Evolutionary conservation across 2,797 vertebrate species (phyloP).

Genomic region (Anas capensis): DNA sequence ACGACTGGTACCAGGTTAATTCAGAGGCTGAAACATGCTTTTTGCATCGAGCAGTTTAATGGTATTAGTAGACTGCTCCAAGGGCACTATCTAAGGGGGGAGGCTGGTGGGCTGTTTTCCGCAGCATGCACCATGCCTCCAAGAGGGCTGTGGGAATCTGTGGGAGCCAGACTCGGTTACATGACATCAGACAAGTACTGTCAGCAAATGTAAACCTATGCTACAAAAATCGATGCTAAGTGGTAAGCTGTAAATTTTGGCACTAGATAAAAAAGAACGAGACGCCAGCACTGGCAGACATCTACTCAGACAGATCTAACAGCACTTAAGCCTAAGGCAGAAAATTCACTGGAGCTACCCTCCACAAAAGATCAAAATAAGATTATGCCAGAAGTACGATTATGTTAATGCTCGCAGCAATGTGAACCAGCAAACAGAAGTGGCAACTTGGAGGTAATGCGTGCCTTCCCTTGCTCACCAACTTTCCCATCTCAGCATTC

Average conservation of each 20-base stretch:
- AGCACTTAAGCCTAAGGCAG: conserved; percentile 46
- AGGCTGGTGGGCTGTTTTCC: neutral
- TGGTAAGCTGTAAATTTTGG: conserved; percentile 29
- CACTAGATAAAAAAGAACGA: conserved; percentile 44
- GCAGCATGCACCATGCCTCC: neutral
- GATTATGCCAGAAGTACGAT: conserved; percentile 42
- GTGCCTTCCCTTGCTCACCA: accelerated
- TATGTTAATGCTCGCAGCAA: conserved; percentile 31
- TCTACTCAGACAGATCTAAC: conserved; percentile 54
- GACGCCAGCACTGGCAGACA: conserved; percentile 43
- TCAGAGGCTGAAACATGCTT: neutral
- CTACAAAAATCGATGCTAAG: neutral
- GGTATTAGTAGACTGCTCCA: neutral
- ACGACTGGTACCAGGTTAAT: neutral
- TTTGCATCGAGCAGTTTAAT: neutral
- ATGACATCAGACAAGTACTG: neutral
- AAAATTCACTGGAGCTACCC: conserved; percentile 38
- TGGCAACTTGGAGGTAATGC: neutral
- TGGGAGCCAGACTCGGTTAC: conserved; percentile 8
- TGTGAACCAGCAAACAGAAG: conserved; percentile 29
- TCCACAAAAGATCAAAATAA: conserved; percentile 61
- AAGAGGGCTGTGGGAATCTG: conserved; percentile 45
- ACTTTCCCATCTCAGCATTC: neutral
- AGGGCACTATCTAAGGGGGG: neutral
- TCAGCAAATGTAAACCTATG: conserved; percentile 33